phyloP scores from a whole-genome alignment of 2,888 invertebrate species.

The Harpalus rufipes region DNA sequence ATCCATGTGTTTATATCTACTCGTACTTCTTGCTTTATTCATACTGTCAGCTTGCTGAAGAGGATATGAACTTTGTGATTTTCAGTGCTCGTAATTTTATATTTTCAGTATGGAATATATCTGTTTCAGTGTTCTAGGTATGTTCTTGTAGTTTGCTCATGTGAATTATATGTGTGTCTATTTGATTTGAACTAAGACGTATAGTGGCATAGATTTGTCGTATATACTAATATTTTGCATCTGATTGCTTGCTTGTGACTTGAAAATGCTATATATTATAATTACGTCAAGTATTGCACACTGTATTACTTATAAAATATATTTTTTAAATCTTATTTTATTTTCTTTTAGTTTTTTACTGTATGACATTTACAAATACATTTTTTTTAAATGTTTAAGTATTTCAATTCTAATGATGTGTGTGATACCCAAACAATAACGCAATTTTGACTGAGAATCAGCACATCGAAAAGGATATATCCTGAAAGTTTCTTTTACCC shows the following conservation, averaged over 20 bases:
- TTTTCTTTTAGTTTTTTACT: conserved; percentile 17
- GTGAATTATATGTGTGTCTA: conserved; percentile 34
- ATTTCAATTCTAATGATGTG: too few relatives aligned
- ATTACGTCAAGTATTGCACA: conserved; percentile 38
- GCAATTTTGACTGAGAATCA: too few relatives aligned
- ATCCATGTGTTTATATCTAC: conserved; percentile 49
- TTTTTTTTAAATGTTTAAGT: neutral
- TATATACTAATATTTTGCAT: conserved; percentile 49
- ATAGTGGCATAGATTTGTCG: conserved; percentile 51
- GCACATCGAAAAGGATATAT: too few relatives aligned
- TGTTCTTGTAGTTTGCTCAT: conserved; percentile 49
- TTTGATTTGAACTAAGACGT: conserved; percentile 26
- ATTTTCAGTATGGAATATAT: conserved; percentile 34
- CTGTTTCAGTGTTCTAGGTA: conserved; percentile 45
- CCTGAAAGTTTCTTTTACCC: too few relatives aligned
- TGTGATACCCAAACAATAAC: too few relatives aligned
- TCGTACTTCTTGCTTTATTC: conserved; percentile 49
- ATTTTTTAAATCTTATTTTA: conserved; percentile 24
- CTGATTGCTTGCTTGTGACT: conserved; percentile 50
- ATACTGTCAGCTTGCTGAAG: conserved; percentile 43
- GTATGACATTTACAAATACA: conserved; percentile 39
- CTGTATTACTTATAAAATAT: conserved; percentile 36
- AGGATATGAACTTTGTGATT: conserved; percentile 34
- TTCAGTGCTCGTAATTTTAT: conserved; percentile 46
- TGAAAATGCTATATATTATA: conserved; percentile 43